Evolutionary conservation across 2,888 invertebrate species (phyloP).

Genomic region (Drosophila stalkeri): DNA sequence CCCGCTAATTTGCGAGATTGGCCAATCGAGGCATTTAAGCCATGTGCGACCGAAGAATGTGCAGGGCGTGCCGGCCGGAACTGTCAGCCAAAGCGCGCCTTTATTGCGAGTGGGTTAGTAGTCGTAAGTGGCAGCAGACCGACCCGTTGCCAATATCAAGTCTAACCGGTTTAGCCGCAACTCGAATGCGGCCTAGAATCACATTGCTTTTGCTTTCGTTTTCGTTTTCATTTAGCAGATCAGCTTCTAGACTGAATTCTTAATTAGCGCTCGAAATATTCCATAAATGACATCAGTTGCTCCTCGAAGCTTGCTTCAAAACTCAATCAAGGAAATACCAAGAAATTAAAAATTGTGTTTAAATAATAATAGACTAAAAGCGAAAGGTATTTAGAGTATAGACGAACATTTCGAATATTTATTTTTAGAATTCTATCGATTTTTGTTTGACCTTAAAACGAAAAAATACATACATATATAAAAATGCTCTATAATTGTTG

Average conservation of each 20-base stretch:
- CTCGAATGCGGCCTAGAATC: conserved; percentile 52
- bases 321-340: conserved; percentile 31
- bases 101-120: conserved; percentile 60
- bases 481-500: background rate
- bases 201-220: conserved; percentile 22
- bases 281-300: conserved; percentile 50
- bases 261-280: conserved; percentile 47
- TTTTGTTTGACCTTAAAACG: background rate
- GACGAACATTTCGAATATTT: background rate
- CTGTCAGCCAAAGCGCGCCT: background rate
- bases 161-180: conserved; percentile 58
- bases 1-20: conserved; percentile 55
- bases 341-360: background rate
- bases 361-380: background rate
- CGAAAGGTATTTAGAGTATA: background rate
- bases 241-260: conserved; percentile 39
- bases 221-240: conserved; percentile 62
- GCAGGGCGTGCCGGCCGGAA: conserved; percentile 54
- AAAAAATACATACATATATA: background rate
- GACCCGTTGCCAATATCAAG: conserved; percentile 36
- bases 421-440: background rate
- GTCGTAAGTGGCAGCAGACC: conserved; percentile 19
- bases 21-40: conserved; percentile 30
- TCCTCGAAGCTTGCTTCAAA: conserved; percentile 8
- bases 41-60: conserved; percentile 8